Conservation (phyloP, 1,140 invertebrate species). For the Holcopasites calliopsidis region DNA sequence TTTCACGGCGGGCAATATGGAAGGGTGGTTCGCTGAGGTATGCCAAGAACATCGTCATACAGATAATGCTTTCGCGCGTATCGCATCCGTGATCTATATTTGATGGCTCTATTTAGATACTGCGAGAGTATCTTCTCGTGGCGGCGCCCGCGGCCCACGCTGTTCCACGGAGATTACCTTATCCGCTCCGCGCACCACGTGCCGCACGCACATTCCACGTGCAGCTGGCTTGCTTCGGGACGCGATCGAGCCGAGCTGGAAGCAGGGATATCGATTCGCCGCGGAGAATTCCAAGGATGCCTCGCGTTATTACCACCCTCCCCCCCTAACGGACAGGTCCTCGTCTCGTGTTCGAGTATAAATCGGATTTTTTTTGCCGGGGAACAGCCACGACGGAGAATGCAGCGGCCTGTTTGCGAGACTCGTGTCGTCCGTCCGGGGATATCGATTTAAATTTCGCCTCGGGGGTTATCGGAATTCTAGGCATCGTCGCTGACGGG, state of each 20-base stretch:
- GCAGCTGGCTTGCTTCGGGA: neutral
- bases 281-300: slow-evolving; percentile 5
- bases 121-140: slow-evolving; percentile 37
- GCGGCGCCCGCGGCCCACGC: slow-evolving; percentile 38
- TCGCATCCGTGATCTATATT: slow-evolving; percentile 62
- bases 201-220: slow-evolving; percentile 30
- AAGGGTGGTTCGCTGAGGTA: slow-evolving; percentile 14
- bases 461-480: neutral
- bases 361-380: slow-evolving; percentile 11
- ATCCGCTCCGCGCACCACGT: slow-evolving; percentile 10
- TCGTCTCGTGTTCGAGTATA: neutral
- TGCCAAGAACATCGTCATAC: slow-evolving; percentile 46
- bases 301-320: neutral
- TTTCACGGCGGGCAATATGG: slow-evolving; percentile 24
- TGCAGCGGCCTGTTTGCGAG: neutral
- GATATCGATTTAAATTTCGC: slow-evolving; percentile 19
- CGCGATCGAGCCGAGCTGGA: slow-evolving; percentile 8
- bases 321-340: neutral
- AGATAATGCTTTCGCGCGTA: slow-evolving; percentile 59
- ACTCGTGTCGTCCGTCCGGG: neutral
- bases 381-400: neutral
- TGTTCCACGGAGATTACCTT: slow-evolving; percentile 30
- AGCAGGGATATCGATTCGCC: slow-evolving; percentile 18
- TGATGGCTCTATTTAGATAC: slow-evolving; percentile 66
- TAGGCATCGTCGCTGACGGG: neutral